Percentiles rank a stretch among this genome's conserved stretches.
Evolutionary conservation across 2,888 invertebrate genomes (phyloP).

Genomic region (Yponomeuta malinellus): DNA sequence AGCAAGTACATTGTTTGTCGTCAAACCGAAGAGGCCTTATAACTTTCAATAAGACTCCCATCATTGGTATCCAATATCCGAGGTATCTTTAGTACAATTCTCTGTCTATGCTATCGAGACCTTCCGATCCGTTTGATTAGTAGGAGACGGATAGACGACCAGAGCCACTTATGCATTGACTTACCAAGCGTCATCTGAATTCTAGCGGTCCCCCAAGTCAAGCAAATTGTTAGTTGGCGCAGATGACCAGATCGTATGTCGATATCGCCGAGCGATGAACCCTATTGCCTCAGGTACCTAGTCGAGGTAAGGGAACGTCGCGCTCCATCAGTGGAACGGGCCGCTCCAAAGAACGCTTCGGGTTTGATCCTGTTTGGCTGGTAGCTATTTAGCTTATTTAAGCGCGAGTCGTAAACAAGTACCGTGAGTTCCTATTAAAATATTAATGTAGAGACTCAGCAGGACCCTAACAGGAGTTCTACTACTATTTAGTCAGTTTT

Average conservation of each 20-base stretch:
- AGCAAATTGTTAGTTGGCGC: neutral
- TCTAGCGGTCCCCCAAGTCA: neutral
- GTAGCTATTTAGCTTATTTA: too few species aligned
- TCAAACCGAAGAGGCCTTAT: too few species aligned
- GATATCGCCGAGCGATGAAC: constrained; percentile 54
- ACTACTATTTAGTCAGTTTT: too few species aligned
- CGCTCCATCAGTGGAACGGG: constrained; percentile 35
- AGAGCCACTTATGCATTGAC: neutral
- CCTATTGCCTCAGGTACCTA: constrained; percentile 9
- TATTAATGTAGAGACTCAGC: too few species aligned
- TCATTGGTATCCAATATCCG: neutral
- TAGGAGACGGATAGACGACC: neutral
- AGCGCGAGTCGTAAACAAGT: too few species aligned
- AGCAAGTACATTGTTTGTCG: too few species aligned
- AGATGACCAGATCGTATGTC: neutral
- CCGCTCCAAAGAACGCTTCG: constrained; percentile 14
- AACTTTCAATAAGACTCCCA: neutral
- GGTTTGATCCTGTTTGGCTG: neutral
- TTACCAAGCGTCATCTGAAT: too few species aligned
- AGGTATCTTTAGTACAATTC: neutral
- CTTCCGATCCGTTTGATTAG: neutral
- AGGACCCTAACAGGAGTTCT: too few species aligned
- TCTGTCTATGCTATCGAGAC: neutral
- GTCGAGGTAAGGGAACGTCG: constrained; percentile 62
- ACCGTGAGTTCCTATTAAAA: too few species aligned